Evolutionary conservation across 1,140 invertebrate species (phyloP), one percentile per base, ranked within the genome.

Genomic region (Papilio aristodemus): DNA sequence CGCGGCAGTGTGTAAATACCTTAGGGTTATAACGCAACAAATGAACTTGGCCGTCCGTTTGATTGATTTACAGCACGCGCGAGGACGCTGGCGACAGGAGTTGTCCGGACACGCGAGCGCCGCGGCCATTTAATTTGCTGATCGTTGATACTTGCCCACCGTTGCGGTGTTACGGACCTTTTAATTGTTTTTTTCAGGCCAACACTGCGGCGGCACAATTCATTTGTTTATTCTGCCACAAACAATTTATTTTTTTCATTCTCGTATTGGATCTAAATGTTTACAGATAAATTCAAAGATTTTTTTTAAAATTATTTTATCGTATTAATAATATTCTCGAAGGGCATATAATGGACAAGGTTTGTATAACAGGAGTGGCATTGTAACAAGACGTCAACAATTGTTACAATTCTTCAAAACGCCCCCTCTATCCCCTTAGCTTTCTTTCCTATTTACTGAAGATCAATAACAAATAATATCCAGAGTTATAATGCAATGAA

Each of bases 81-180:
- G 67, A 38, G 71, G 69, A 71, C 64, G 71, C 74, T 68, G 64
- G 38, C 71, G 74, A 69, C 74, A 50, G 27, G 27, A 32, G 64
- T 50, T 50, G 46, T 50, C 69, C 67, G 72, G 72, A 72, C 79
- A 78, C 73, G 79, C 80, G 77, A 75, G 76, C 74, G 71, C 57
- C 67, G 50, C 71, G 66, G 75, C 85, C 85, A 81, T 85, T 87
- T 87, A 85, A 86, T 85, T 85, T 77, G 77, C 75, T 68, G 70
- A 60, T 70, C 62, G 66, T 69, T 74, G 69, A 67, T 69, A 68
- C 54, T 69, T 39, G 22, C 17, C 39, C 25, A 37, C 50, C 37
- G 68, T 60, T 60, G 58, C 9, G 27, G 58, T 19, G 22, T 58
- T 32, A 32, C 54, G 46, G 46, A 11, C 19, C 46, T 50, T 50